phyloP scores from a whole-genome alignment of 2,113 vertebrate genomes.

The Petaurus breviceps region DNA sequence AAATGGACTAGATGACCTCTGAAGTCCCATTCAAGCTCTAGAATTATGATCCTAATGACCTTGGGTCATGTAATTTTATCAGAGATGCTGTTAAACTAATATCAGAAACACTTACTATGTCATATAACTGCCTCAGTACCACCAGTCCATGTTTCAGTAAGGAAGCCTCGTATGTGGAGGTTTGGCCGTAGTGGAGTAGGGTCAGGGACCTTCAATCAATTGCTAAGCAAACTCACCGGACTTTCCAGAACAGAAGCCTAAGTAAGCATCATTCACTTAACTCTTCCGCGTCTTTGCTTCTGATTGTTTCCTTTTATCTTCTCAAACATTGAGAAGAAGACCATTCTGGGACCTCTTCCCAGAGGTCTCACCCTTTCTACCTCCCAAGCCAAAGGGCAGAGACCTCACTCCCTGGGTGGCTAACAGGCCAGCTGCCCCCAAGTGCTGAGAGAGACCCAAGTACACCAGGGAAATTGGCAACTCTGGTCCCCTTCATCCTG shows the following conservation, averaged over 20 bases:
- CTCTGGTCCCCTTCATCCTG: neutral
- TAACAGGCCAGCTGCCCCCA: neutral
- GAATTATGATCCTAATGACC: neutral
- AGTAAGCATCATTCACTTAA: neutral
- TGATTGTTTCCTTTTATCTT: neutral
- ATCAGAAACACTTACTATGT: neutral
- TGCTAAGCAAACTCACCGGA: neutral
- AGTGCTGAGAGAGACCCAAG: neutral
- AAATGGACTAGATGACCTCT: neutral
- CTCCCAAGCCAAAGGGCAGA: neutral
- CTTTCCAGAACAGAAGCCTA: neutral
- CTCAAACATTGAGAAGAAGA: neutral
- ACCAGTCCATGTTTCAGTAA: neutral
- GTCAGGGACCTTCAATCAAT: neutral
- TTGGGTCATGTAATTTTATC: neutral
- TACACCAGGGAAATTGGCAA: neutral
- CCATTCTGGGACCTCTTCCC: neutral
- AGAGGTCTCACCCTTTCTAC: neutral
- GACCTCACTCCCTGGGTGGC: conserved; percentile 1
- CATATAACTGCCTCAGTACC: neutral
- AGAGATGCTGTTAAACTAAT: neutral
- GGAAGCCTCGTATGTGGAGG: neutral
- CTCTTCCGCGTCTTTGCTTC: neutral
- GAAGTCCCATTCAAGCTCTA: neutral
- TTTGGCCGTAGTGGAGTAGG: neutral